phyloP scores from a whole-genome alignment of 2,888 invertebrate species.

The Ommatoiulus sabulosus region DNA sequence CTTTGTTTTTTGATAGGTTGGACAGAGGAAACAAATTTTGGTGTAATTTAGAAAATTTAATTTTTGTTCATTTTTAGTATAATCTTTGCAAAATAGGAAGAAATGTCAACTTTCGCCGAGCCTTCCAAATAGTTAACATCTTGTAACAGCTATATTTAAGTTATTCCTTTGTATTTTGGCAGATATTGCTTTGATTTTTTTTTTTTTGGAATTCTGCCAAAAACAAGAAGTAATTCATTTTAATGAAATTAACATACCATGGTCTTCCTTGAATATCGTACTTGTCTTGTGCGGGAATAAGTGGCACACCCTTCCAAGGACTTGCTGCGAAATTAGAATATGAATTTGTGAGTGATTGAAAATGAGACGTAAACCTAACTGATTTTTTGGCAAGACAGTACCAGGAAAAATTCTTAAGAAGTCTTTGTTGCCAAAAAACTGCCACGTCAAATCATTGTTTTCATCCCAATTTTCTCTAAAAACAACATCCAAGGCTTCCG shows the following conservation, averaged over 20 bases:
- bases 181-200: no score
- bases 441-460: constrained; percentile 69
- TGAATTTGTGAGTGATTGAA: not conserved
- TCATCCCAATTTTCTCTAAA: constrained; percentile 67
- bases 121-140: no score
- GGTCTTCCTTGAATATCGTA: constrained; percentile 69
- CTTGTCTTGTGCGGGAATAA: constrained; percentile 63
- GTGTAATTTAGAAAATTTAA: no score
- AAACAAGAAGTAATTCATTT: not conserved
- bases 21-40: no score
- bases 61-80: no score
- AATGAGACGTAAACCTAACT: not conserved
- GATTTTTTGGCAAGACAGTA: not conserved
- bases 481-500: constrained; percentile 66
- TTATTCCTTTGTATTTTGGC: no score
- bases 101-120: no score
- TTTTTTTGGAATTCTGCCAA: no score
- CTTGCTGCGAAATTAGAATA: not conserved
- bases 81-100: no score
- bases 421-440: constrained; percentile 69
- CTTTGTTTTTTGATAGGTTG: no score
- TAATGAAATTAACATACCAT: constrained; percentile 63
- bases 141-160: no score
- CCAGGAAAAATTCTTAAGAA: constrained; percentile 37
- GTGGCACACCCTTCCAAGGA: constrained; percentile 15